phyloP scores from a whole-genome alignment of 2,113 vertebrate genomes.

The Urocynchramus pylzowi region DNA sequence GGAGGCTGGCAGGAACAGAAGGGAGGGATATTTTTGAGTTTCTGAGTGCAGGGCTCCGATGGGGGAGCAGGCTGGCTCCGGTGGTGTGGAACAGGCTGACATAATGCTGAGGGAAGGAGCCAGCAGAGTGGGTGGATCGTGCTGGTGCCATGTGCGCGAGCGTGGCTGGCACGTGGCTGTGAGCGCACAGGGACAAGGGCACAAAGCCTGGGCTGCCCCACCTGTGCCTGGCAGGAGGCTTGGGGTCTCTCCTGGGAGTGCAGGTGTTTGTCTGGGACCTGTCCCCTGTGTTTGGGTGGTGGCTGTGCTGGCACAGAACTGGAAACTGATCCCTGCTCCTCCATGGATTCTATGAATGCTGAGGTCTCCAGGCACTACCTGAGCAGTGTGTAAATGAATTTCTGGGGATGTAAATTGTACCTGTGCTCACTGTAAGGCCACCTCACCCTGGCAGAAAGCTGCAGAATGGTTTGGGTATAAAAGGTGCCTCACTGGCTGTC shows the following conservation, averaged over 20 bases:
- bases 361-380: not conserved
- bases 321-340: not conserved
- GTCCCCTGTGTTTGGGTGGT: not conserved
- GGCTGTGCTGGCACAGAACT: not conserved
- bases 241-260: fast-evolving
- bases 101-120: not conserved
- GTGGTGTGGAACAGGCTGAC: not conserved
- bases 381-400: not conserved
- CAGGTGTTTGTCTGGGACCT: fast-evolving
- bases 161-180: not conserved
- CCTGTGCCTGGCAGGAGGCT: not conserved
- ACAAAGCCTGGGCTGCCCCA: not conserved
- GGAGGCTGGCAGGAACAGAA: not conserved
- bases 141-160: fast-evolving
- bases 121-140: not conserved
- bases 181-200: fast-evolving
- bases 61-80: not conserved
- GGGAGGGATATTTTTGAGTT: not conserved
- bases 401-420: not conserved
- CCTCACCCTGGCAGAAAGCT: not conserved
- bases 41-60: not conserved
- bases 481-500: not conserved
- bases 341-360: fast-evolving
- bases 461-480: not conserved
- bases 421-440: fast-evolving